Evolutionary conservation across 2,797 vertebrate genomes (phyloP).

Genomic region (Eulemur mongoz): DNA sequence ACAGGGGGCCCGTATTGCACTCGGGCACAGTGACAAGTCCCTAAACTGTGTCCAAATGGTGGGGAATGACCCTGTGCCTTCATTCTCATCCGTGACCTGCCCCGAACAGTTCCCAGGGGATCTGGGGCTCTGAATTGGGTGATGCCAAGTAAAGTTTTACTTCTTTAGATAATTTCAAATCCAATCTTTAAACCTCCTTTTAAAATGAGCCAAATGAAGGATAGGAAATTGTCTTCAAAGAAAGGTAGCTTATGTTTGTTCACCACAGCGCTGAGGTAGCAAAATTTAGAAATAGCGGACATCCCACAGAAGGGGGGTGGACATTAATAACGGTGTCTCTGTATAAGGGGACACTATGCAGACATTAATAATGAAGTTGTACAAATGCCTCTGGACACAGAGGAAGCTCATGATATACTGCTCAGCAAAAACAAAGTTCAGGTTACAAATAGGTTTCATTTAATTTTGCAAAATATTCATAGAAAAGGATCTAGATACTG

Average conservation of each 20-base stretch:
- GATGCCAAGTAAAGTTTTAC: neutral
- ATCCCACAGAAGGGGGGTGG: neutral
- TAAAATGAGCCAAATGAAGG: slow-evolving; percentile 1
- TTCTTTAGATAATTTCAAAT: neutral
- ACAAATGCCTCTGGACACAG: neutral
- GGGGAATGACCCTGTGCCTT: neutral
- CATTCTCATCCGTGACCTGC: neutral
- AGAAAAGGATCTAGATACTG: neutral
- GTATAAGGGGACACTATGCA: accelerated
- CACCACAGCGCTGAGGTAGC: accelerated
- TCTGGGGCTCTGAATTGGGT: neutral
- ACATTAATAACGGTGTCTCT: accelerated
- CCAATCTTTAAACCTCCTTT: neutral
- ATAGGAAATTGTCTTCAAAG: neutral
- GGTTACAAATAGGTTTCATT: neutral
- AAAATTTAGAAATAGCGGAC: neutral
- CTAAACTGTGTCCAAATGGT: neutral
- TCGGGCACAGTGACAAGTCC: neutral
- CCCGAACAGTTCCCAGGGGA: neutral
- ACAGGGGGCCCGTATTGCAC: neutral
- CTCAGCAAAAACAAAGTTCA: neutral
- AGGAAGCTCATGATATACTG: too few relatives aligned
- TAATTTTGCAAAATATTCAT: neutral
- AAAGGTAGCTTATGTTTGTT: neutral
- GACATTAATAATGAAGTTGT: neutral